These are phyloP conservation scores for Clinocottus analis DNA, from an alignment of 2,113 vertebrate species.

Conservation along the genomic window DNA sequence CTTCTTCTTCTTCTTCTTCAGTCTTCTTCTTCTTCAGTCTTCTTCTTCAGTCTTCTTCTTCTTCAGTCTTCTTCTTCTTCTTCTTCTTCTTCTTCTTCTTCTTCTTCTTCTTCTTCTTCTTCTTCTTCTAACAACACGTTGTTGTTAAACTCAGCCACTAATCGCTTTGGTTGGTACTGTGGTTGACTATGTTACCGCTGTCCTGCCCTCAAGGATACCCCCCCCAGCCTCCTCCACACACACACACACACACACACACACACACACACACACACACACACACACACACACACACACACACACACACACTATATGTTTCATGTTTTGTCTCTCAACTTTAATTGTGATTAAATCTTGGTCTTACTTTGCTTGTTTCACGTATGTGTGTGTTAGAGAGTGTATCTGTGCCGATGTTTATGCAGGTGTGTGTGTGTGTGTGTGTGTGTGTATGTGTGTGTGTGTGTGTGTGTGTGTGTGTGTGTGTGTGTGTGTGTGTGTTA, in stretches of 20 bases:
- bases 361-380: constrained; percentile 7
- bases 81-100: neutral
- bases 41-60: too few relatives aligned
- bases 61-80: neutral
- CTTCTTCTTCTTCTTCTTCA: too few relatives aligned
- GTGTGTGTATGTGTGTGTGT: constrained; percentile 4
- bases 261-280: constrained; percentile 23
- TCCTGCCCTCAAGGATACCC: constrained; percentile 47
- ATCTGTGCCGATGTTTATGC: neutral
- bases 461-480: constrained; percentile 2
- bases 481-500: constrained; percentile 41
- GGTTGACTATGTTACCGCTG: constrained; percentile 57
- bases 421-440: constrained; percentile 4
- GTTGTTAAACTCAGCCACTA: constrained; percentile 71
- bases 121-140: constrained; percentile 35
- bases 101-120: neutral
- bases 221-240: too few relatives aligned
- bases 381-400: neutral
- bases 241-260: constrained; percentile 20
- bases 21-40: too few relatives aligned
- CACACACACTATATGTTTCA: neutral
- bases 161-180: constrained; percentile 66
- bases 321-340: constrained; percentile 43
- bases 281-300: constrained; percentile 24
- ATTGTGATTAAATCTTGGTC: too few relatives aligned